phyloP scores from a whole-genome alignment of 2,888 invertebrate genomes.

The Endomychus coccineus region DNA sequence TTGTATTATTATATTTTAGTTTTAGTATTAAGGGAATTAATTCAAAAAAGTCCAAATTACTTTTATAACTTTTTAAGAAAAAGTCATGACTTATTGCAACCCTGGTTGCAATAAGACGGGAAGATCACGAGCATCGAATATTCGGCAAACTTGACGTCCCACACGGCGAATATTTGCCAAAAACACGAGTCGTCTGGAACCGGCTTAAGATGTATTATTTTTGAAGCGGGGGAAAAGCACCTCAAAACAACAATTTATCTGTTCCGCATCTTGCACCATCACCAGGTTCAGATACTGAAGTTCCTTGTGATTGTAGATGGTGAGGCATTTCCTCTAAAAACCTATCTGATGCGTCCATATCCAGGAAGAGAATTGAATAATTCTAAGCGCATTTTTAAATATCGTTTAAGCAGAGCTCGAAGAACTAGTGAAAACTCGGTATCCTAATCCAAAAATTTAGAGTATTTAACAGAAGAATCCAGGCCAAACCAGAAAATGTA shows the following conservation, averaged over 20 bases:
- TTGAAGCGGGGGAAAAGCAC: too few species aligned
- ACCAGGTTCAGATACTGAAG: slow-evolving; percentile 12
- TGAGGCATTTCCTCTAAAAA: slow-evolving; percentile 25
- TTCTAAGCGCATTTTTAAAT: slow-evolving; percentile 30
- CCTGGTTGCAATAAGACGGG: too few species aligned
- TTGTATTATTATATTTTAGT: too few species aligned
- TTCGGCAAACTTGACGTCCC: too few species aligned
- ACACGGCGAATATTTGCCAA: too few species aligned
- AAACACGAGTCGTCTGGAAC: too few species aligned
- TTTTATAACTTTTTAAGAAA: too few species aligned
- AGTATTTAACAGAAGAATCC: slow-evolving; percentile 19
- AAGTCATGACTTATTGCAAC: too few species aligned
- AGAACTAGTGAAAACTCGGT: slow-evolving; percentile 30
- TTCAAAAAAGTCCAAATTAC: too few species aligned
- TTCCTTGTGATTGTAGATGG: slow-evolving; percentile 27
- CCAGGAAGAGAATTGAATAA: slow-evolving; percentile 27
- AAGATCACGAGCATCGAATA: too few species aligned
- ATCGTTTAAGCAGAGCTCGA: slow-evolving; percentile 32
- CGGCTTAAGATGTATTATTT: too few species aligned
- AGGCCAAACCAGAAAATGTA: slow-evolving; percentile 1
- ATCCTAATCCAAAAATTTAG: slow-evolving; percentile 25
- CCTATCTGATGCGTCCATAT: slow-evolving; percentile 23
- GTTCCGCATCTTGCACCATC: slow-evolving; percentile 2
- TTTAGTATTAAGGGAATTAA: too few species aligned
- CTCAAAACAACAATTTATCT: neutral